Percentiles rank a stretch among this genome's conserved stretches.
These are phyloP conservation scores for Polyergus mexicanus DNA, from an alignment of 1,140 invertebrate species.

Conservation along the genomic window DNA sequence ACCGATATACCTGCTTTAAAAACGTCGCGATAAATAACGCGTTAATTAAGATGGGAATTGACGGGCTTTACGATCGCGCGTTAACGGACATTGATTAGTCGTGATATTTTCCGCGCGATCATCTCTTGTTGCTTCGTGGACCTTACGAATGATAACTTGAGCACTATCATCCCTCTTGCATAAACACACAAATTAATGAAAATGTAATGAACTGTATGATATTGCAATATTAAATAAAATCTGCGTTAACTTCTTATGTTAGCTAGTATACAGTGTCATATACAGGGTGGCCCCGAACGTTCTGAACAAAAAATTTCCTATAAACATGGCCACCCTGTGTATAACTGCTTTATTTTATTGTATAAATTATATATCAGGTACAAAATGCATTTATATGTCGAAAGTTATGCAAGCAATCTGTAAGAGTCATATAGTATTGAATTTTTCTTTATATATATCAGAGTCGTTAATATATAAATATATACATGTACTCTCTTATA, in stretches of 20 bases:
- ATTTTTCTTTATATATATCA: constrained; percentile 33
- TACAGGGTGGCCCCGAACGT: too few species aligned
- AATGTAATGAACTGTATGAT: background rate
- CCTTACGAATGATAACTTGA: background rate
- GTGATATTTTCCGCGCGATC: background rate
- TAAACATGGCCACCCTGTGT: too few species aligned
- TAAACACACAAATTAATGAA: constrained; percentile 2
- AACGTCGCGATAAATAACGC: constrained; percentile 47
- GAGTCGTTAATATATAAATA: background rate
- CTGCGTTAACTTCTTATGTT: too few species aligned
- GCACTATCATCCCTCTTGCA: background rate
- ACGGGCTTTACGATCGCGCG: constrained; percentile 25
- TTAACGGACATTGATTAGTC: constrained; percentile 3
- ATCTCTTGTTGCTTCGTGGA: background rate
- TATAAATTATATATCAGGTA: constrained; percentile 37
- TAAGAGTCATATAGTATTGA: background rate
- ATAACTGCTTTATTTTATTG: constrained; percentile 27
- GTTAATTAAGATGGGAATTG: constrained; percentile 65
- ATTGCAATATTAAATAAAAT: constrained; percentile 17
- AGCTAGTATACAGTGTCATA: background rate
- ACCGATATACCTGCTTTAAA: constrained; percentile 50
- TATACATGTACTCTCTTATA: constrained; percentile 24
- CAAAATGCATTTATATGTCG: background rate
- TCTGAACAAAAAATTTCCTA: too few species aligned
- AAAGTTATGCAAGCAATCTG: constrained; percentile 13